phyloP scores from a whole-genome alignment of 1,140 invertebrate genomes.

The Caenorhabditis latens region DNA sequence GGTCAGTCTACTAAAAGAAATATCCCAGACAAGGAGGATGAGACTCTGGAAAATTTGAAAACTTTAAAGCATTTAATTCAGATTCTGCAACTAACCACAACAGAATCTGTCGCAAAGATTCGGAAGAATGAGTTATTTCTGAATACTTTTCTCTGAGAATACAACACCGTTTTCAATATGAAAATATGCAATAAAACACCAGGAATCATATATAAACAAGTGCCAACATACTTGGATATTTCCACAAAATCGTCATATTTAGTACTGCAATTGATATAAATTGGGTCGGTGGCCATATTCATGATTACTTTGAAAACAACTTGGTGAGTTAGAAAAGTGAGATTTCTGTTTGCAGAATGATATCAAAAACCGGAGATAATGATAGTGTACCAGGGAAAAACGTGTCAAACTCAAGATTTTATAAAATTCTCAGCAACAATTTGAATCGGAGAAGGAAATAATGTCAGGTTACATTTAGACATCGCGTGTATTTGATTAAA shows the following conservation, averaged over 20 bases:
- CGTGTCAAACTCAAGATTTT: too few relatives aligned
- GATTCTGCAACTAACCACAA: not conserved
- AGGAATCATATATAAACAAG: slow-evolving; percentile 30
- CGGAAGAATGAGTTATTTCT: not conserved
- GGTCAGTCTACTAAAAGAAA: not conserved
- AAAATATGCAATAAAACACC: not conserved
- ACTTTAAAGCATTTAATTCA: not conserved
- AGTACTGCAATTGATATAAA: not conserved
- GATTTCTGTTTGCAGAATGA: too few relatives aligned
- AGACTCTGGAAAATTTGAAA: not conserved
- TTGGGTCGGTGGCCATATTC: not conserved
- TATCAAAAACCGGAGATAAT: too few relatives aligned
- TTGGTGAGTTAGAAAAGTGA: too few relatives aligned
- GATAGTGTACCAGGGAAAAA: too few relatives aligned
- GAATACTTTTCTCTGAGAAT: not conserved
- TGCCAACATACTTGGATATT: slow-evolving; percentile 3
- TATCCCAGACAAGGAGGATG: not conserved
- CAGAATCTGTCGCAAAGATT: slow-evolving; percentile 8
- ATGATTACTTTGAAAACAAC: too few relatives aligned
- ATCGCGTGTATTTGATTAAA: too few relatives aligned
- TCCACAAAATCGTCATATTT: slow-evolving; percentile 26
- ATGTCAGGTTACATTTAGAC: too few relatives aligned
- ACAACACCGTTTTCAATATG: not conserved
- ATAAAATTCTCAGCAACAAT: too few relatives aligned
- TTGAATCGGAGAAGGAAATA: too few relatives aligned